Conservation (phyloP, 2,797 vertebrate genomes). For the Coreius guichenoti region DNA sequence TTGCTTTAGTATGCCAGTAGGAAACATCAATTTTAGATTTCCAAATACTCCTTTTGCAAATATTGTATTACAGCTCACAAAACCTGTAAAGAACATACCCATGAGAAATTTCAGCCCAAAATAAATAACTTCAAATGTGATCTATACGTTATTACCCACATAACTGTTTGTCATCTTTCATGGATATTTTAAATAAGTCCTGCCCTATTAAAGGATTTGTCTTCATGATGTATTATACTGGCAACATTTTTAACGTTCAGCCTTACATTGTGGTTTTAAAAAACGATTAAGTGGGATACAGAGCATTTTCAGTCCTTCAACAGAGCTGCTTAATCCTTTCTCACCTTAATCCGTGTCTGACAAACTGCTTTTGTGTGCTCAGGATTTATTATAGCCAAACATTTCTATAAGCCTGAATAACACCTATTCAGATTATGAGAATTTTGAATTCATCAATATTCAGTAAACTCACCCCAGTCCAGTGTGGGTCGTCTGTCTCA, state of each 20-base stretch:
- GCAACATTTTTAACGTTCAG: neutral
- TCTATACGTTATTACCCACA: neutral
- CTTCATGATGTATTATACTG: neutral
- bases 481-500: neutral
- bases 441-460: slow-evolving; percentile 7
- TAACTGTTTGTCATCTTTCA: neutral
- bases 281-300: neutral
- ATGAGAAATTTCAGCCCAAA: neutral
- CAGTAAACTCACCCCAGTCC: neutral
- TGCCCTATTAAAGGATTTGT: neutral
- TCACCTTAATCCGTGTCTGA: neutral
- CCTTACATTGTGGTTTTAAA: neutral
- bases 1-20: neutral
- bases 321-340: neutral
- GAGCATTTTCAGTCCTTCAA: neutral
- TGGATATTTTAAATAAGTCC: neutral
- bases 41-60: neutral
- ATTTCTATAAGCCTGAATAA: neutral
- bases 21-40: neutral
- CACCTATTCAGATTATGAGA: neutral
- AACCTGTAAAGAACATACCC: neutral
- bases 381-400: neutral
- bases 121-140: neutral
- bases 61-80: neutral
- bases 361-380: neutral